phyloP scores from a whole-genome alignment of 37 sponge, comb jelly and placozoan species.

The Diacarnus erythraeanus region DNA sequence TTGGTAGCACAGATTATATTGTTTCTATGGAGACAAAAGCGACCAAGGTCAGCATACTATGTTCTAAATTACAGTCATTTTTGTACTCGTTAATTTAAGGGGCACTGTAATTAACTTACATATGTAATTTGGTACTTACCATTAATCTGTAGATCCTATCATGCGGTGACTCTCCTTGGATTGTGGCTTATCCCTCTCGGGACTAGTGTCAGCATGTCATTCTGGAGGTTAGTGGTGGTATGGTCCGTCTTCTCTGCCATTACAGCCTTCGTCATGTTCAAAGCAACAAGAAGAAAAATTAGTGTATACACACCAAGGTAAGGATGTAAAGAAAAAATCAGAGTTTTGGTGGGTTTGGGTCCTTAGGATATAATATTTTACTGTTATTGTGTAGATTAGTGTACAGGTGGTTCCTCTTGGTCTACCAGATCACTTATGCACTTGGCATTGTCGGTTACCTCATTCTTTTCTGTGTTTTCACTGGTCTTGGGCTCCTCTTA shows the following conservation, averaged over 20 bases:
- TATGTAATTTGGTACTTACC: too few species aligned
- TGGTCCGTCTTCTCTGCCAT: slow-evolving; percentile 87
- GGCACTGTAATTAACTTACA: too few species aligned
- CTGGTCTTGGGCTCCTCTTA: slow-evolving; percentile 66
- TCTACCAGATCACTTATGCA: slow-evolving; percentile 80
- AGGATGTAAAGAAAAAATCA: neutral
- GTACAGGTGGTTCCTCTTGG: slow-evolving; percentile 94
- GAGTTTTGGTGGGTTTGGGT: neutral
- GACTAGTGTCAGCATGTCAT: slow-evolving; percentile 39
- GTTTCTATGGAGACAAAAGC: slow-evolving; percentile 83
- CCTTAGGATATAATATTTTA: neutral
- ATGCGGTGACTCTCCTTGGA: slow-evolving; percentile 80
- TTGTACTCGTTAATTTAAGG: too few species aligned
- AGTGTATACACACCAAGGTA: slow-evolving; percentile 82
- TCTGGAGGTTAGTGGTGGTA: slow-evolving; percentile 82
- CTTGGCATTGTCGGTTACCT: slow-evolving; percentile 90
- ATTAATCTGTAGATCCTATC: slow-evolving; percentile 15
- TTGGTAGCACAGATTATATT: slow-evolving; percentile 83
- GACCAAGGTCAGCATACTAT: slow-evolving; percentile 56
- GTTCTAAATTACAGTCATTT: slow-evolving; percentile 39
- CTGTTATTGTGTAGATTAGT: slow-evolving; percentile 88
- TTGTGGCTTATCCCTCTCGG: slow-evolving; percentile 87
- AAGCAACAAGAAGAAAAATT: slow-evolving; percentile 72
- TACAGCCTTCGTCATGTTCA: slow-evolving; percentile 79
- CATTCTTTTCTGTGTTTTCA: slow-evolving; percentile 78